These are phyloP conservation scores for Caerostris extrusa DNA, from an alignment of 1,140 invertebrate genomes.

Conservation along the genomic window DNA sequence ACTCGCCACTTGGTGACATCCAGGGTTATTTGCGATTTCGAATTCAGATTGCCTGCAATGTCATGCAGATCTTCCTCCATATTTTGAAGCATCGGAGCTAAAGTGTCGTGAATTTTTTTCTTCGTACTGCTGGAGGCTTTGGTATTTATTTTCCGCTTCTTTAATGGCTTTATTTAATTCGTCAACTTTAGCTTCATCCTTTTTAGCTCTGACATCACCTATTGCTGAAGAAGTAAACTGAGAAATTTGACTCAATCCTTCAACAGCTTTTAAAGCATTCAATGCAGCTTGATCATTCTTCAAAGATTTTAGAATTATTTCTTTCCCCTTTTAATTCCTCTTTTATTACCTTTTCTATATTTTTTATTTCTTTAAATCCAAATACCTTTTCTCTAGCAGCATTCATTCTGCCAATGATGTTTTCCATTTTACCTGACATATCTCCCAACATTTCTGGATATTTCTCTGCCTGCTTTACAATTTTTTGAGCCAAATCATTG, in stretches of 20 bases:
- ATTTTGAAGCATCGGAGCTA: constrained; percentile 1
- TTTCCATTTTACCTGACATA: neutral
- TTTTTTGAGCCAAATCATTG: neutral
- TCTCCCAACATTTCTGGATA: neutral
- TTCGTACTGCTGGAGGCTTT: neutral
- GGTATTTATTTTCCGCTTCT: neutral
- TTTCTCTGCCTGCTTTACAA: neutral
- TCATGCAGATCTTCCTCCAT: neutral
- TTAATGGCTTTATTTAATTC: constrained; percentile 2
- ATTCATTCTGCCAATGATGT: neutral
- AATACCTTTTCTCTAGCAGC: neutral
- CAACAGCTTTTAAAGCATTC: neutral
- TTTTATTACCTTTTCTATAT: constrained; percentile 18
- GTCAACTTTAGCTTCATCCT: neutral
- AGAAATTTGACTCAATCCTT: neutral
- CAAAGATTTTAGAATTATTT: neutral
- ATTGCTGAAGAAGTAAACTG: neutral
- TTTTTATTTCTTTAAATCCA: neutral
- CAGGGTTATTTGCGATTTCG: neutral
- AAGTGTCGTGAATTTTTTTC: neutral
- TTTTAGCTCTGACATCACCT: neutral
- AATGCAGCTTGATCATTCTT: neutral
- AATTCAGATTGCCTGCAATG: neutral
- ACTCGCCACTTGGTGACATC: constrained; percentile 26
- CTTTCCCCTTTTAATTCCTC: neutral